Evolutionary conservation across 2,888 invertebrate genomes (phyloP).

Genomic region (Lycophotia porphyrea): DNA sequence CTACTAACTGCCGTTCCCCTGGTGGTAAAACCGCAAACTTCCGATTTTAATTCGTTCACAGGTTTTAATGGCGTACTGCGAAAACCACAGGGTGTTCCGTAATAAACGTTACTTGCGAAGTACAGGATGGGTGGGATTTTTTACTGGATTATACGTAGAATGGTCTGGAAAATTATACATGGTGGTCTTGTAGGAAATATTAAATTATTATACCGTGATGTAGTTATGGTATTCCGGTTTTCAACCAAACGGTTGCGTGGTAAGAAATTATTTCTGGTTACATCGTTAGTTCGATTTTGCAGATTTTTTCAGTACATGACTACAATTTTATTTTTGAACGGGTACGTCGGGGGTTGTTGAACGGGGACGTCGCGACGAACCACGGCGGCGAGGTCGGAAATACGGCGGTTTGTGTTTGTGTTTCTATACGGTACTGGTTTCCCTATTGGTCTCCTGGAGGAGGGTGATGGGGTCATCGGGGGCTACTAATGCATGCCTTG

Average conservation of each 20-base stretch:
- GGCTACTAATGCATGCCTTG: too few relatives aligned
- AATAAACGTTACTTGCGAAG: slow-evolving; percentile 56
- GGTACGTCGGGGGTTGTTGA: too few relatives aligned
- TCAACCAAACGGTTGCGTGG: background rate
- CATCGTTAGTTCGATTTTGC: background rate
- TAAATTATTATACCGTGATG: slow-evolving; percentile 1
- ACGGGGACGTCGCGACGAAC: too few relatives aligned
- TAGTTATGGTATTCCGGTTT: background rate
- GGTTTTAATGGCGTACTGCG: slow-evolving; percentile 61
- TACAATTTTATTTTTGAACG: too few relatives aligned
- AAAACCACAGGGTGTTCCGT: slow-evolving; percentile 65
- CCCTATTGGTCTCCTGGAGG: too few relatives aligned
- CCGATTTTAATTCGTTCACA: slow-evolving; percentile 67
- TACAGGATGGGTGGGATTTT: slow-evolving; percentile 53
- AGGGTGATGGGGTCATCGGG: too few relatives aligned
- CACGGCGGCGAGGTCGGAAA: too few relatives aligned
- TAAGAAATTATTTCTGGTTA: background rate
- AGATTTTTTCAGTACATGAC: too few relatives aligned
- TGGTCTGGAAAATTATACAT: slow-evolving; percentile 18
- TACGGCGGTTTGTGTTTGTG: too few relatives aligned
- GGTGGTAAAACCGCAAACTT: slow-evolving; percentile 62
- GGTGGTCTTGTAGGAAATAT: background rate
- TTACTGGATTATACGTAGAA: slow-evolving; percentile 17
- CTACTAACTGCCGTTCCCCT: slow-evolving; percentile 62
- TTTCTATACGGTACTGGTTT: too few relatives aligned